Percentiles rank a stretch among this genome's conserved stretches.
Evolutionary conservation across 30 jellyfish, hydroid and myxozoan genomes (phyloP).

Genomic region (Sanderia malayensis): DNA sequence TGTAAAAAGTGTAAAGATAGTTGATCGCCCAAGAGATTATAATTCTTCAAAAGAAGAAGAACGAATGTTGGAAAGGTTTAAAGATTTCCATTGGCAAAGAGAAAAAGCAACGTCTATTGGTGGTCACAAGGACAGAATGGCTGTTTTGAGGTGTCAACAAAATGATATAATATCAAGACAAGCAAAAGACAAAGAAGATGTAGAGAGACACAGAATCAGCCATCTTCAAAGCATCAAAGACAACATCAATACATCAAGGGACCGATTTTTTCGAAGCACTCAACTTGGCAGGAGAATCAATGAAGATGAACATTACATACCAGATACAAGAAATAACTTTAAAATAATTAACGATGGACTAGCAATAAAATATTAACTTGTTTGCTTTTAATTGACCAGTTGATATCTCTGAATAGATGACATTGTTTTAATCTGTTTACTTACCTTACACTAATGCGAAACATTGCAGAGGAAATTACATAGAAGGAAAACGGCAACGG

Average conservation of each 20-base stretch:
- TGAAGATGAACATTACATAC: background rate
- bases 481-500: too few relatives aligned
- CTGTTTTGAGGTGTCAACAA: slow-evolving; percentile 42
- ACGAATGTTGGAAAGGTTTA: slow-evolving; percentile 49
- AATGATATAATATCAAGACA: slow-evolving; percentile 28
- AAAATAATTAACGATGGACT: slow-evolving; percentile 66
- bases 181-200: slow-evolving; percentile 37
- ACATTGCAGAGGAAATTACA: too few relatives aligned
- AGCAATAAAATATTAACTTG: slow-evolving; percentile 48
- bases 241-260: slow-evolving; percentile 40
- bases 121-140: slow-evolving; percentile 57
- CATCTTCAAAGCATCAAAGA: slow-evolving; percentile 62
- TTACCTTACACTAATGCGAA: too few relatives aligned
- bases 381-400: too few relatives aligned
- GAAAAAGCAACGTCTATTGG: slow-evolving; percentile 38
- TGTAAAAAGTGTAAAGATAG: background rate
- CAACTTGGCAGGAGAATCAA: slow-evolving; percentile 44
- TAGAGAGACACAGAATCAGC: slow-evolving; percentile 31
- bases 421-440: too few relatives aligned
- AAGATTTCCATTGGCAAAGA: slow-evolving; percentile 62
- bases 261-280: slow-evolving; percentile 51
- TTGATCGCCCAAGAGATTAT: slow-evolving; percentile 20
- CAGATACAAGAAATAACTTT: slow-evolving; percentile 33
- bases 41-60: slow-evolving; percentile 36
- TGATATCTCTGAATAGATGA: too few relatives aligned